Evolutionary conservation across 1,140 invertebrate species (phyloP), one percentile per base, ranked within the genome.

Genomic region (Rhopalosiphum maidis): DNA sequence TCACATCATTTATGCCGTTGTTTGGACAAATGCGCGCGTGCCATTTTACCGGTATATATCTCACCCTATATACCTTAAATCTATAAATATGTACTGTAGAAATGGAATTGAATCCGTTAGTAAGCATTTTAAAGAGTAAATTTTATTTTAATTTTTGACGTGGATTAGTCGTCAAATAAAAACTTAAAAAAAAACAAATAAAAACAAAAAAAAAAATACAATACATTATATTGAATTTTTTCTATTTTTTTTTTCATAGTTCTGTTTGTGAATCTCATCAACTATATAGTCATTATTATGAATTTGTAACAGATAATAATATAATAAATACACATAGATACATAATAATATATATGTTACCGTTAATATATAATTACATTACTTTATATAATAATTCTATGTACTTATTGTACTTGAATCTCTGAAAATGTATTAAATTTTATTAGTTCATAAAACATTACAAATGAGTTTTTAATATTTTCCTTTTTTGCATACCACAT

Each of bases 381-480:
- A 37, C 35, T 89, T 37, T n/a, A 23, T 51, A 37, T 55, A 37
- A 77, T 77, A 83, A 83, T 51, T 37, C 7, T 37, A 25, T 93
- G 82, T 86, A 43, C 54, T 93, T 93, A 82, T 18, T 93, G 82
- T 86, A 43, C 54, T 93, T 93, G 91, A 93, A 93, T 93, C 91
- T 93, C 91, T 41, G 55, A 30, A 83, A 43, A 43, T 93, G n/a
- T 93, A 86, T 86, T 86, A 85, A 23, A 85, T 85, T 93, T 35
- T 83, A 55, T 93, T 93, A 93, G 91, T 86, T 85, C 48, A 21
- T 91, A 91, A 91, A 22, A 30, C 22, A 54, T 54, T 41, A 21
- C 23, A 51, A 35, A 25, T 37, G 48, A 21, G 43, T n/a, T 87
- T n/a, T 43, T 22, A 87, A 86, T 41, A 85, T 82, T 35, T 82